Evolutionary conservation across 2,113 vertebrate species (phyloP).

Genomic region (Cyphomyrus discorhynchus): DNA sequence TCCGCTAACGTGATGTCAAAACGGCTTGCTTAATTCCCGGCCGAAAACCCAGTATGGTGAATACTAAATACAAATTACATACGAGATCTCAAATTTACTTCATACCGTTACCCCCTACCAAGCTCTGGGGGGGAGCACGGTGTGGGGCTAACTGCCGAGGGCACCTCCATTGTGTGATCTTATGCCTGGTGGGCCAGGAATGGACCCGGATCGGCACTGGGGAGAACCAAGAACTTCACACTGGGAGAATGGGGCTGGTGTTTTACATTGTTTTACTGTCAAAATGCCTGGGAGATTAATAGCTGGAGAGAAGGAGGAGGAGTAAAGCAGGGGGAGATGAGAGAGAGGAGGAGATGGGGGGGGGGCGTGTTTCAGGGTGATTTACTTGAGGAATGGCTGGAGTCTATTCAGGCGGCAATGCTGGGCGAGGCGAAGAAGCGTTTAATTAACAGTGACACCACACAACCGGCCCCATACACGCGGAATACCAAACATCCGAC

Average conservation of each 20-base stretch:
- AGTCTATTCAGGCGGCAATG: slow-evolving; percentile 72
- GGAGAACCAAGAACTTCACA: slow-evolving; percentile 22
- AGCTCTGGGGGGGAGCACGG: background rate
- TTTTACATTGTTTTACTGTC: slow-evolving; percentile 38
- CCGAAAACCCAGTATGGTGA: background rate
- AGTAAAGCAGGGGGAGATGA: background rate
- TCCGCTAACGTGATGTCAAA: background rate
- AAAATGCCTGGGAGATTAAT: slow-evolving; percentile 68
- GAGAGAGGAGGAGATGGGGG: slow-evolving; percentile 30
- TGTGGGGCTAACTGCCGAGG: background rate
- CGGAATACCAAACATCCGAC: slow-evolving; percentile 74
- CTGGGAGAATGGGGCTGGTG: slow-evolving; percentile 28
- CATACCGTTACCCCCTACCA: background rate
- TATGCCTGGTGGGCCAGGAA: slow-evolving; percentile 23
- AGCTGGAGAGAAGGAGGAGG: slow-evolving; percentile 62
- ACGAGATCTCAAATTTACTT: background rate
- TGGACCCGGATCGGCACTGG: background rate
- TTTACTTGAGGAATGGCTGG: slow-evolving; percentile 64
- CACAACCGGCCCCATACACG: slow-evolving; percentile 66
- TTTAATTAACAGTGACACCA: slow-evolving; percentile 85
- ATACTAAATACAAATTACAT: background rate
- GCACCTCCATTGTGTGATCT: slow-evolving; percentile 8
- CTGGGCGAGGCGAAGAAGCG: slow-evolving; percentile 70
- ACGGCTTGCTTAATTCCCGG: background rate
- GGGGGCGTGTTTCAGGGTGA: slow-evolving; percentile 58